Evolutionary conservation across 2,113 vertebrate species (phyloP).

Genomic region (Struthio camelus): DNA sequence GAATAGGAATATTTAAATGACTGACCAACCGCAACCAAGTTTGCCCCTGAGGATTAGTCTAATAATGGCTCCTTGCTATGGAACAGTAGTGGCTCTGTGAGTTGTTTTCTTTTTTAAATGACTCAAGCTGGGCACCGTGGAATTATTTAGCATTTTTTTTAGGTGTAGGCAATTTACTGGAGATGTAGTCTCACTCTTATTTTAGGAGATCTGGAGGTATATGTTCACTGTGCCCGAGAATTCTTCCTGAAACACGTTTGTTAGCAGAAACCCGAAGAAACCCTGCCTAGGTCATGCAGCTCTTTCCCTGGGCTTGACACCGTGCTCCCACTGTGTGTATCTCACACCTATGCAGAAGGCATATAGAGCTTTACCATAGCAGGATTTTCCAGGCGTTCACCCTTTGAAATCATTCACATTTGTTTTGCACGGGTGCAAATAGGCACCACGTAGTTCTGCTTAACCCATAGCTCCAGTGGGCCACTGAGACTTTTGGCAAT

Average conservation of each 20-base stretch:
- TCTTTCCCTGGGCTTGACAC: not conserved
- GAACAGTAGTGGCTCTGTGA: not conserved
- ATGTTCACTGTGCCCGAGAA: not conserved
- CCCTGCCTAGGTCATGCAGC: accelerated
- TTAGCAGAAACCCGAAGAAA: not conserved
- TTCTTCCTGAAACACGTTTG: not conserved
- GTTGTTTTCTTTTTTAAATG: slow-evolving; percentile 29
- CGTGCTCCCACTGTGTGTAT: not conserved
- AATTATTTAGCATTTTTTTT: not conserved
- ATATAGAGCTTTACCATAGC: accelerated
- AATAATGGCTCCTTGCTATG: slow-evolving; percentile 21
- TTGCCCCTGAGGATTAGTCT: slow-evolving; percentile 28
- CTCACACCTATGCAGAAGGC: not conserved
- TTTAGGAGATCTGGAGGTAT: not conserved
- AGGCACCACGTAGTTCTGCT: not conserved
- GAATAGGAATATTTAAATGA: slow-evolving; percentile 34
- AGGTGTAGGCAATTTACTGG: not conserved
- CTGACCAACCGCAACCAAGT: slow-evolving; percentile 54
- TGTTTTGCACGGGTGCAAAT: not conserved
- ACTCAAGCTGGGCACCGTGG: not conserved
- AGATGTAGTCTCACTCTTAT: not conserved
- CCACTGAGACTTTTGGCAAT: not conserved
- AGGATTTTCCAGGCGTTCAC: not conserved
- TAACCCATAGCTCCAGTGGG: not conserved
- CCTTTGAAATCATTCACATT: not conserved